Conservation (phyloP, 2,113 vertebrate genomes). For the Macrotis lagotis region DNA sequence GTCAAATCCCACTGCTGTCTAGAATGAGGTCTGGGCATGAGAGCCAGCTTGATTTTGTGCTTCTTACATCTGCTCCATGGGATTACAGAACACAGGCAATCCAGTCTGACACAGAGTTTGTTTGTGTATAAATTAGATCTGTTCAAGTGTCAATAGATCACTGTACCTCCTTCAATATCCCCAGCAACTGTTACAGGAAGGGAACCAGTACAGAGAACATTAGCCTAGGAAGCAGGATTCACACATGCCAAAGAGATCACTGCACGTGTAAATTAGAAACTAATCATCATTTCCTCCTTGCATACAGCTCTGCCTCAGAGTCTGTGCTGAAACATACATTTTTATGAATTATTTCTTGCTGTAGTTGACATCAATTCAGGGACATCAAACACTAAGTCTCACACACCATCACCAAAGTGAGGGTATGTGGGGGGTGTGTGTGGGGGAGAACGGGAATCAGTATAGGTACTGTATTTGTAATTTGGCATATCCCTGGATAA, state of each 20-base stretch:
- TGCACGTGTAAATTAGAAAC: constrained; percentile 70
- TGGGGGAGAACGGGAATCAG: constrained; percentile 46
- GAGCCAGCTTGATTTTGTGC: constrained; percentile 37
- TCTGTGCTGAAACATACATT: constrained; percentile 75
- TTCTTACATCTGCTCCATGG: constrained; percentile 18
- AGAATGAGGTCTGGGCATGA: constrained; percentile 11
- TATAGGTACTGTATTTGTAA: constrained; percentile 66
- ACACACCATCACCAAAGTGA: constrained; percentile 58
- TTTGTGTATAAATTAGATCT: constrained; percentile 51
- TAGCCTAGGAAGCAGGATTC: constrained; percentile 52
- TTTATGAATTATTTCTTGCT: constrained; percentile 73
- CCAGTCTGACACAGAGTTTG: constrained; percentile 45
- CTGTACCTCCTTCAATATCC: constrained; percentile 48
- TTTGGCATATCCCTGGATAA: constrained; percentile 55
- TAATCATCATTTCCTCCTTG: constrained; percentile 66
- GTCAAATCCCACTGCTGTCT: constrained; percentile 26
- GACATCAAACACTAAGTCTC: constrained; percentile 62
- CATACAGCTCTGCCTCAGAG: constrained; percentile 62
- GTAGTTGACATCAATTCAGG: constrained; percentile 65
- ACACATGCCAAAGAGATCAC: constrained; percentile 67
- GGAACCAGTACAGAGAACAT: constrained; percentile 52
- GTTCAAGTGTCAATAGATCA: constrained; percentile 40
- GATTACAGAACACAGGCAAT: neutral
- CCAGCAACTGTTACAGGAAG: constrained; percentile 39
- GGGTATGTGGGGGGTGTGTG: constrained; percentile 38